These are phyloP conservation scores for Eriocheir sinensis DNA, from an alignment of 1,140 invertebrate species.

Conservation along the genomic window DNA sequence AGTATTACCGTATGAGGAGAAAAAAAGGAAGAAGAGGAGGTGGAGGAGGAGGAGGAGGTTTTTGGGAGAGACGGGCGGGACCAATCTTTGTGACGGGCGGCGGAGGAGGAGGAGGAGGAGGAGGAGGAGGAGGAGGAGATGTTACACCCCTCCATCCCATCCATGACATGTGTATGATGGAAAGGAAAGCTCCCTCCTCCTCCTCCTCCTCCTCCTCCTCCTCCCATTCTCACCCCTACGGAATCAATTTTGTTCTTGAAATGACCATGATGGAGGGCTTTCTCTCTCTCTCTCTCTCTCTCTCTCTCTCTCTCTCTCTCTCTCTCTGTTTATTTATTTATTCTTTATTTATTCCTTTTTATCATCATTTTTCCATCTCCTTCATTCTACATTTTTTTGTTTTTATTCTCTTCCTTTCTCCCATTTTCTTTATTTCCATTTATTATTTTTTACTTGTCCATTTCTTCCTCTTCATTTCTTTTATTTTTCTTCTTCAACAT, in stretches of 20 bases:
- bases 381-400: background rate
- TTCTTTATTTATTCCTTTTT: background rate
- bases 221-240: background rate
- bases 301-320: background rate
- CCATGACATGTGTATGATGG: too few relatives aligned
- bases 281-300: too few relatives aligned
- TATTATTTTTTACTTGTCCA: background rate
- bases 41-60: too few relatives aligned
- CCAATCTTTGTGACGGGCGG: background rate
- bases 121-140: background rate
- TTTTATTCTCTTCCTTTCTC: too few relatives aligned
- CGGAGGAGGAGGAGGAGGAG: background rate
- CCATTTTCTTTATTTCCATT: background rate
- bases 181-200: too few relatives aligned
- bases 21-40: too few relatives aligned
- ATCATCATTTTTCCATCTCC: background rate
- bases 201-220: constrained; percentile 5
- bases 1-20: too few relatives aligned
- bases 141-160: too few relatives aligned
- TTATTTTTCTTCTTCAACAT: background rate
- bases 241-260: constrained; percentile 41
- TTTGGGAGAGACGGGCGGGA: too few relatives aligned
- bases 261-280: too few relatives aligned
- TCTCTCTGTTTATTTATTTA: background rate
- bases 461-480: background rate